phyloP scores from a whole-genome alignment of 1,140 invertebrate genomes.

The Aphis craccivora region DNA sequence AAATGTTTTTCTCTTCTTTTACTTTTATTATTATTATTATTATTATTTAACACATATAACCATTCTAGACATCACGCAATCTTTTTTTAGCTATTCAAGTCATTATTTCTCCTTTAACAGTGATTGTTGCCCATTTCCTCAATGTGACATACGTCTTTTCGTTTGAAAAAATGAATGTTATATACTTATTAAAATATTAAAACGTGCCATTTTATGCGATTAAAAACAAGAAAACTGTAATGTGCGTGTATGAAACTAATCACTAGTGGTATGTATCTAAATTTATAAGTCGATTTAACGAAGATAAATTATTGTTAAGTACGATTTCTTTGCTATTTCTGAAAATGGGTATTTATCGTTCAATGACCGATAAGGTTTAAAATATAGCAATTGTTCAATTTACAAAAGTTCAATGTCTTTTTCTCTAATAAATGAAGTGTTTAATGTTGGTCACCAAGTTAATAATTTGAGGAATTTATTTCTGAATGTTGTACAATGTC shows the following conservation, averaged over 20 bases:
- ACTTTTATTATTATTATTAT: not conserved
- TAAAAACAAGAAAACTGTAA: not conserved
- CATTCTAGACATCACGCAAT: slow-evolving; percentile 13
- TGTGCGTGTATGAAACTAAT: not conserved
- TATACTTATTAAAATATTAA: not conserved
- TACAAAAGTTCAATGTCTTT: not conserved
- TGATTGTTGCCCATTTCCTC: not conserved
- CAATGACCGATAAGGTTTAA: not conserved
- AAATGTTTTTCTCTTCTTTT: not conserved
- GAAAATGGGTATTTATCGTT: not conserved
- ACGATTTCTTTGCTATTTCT: not conserved
- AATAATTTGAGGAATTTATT: not conserved
- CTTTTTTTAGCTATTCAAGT: not conserved
- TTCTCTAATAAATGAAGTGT: not conserved
- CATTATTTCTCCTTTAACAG: not conserved
- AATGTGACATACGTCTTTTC: not conserved
- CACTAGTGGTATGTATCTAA: not conserved
- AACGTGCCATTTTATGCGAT: not conserved
- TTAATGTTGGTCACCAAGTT: not conserved
- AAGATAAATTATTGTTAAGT: not conserved
- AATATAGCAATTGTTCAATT: not conserved
- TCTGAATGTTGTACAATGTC: not conserved
- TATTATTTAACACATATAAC: not conserved
- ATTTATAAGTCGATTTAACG: not conserved
- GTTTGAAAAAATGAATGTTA: not conserved